Evolutionary conservation across 2,797 vertebrate genomes (phyloP).

Genomic region (Prunella strophiata): DNA sequence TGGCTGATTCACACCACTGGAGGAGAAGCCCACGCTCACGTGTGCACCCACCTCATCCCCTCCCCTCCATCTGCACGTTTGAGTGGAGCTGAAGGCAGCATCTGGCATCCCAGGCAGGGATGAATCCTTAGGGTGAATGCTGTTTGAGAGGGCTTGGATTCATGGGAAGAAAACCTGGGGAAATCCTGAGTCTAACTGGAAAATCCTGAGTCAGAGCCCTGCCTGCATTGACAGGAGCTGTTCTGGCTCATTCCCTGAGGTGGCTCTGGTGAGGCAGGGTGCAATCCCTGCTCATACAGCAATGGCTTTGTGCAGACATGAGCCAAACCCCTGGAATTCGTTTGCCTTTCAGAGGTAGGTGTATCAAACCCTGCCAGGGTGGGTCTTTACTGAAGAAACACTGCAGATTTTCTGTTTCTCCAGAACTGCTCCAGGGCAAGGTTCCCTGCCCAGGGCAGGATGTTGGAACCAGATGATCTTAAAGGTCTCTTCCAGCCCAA

Average conservation of each 20-base stretch:
- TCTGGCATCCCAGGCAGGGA: background rate
- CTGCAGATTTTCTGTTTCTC: background rate
- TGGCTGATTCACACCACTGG: rapidly evolving
- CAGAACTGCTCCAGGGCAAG: background rate
- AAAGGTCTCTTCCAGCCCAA: background rate
- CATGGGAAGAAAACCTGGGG: background rate
- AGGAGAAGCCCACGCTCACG: background rate
- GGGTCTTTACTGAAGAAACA: background rate
- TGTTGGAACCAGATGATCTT: background rate
- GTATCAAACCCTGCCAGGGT: background rate
- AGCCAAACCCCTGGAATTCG: background rate
- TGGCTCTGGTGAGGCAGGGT: background rate
- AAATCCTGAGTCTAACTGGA: background rate
- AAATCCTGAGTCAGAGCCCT: background rate
- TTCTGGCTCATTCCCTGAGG: background rate
- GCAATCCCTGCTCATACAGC: background rate
- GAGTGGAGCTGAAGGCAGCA: background rate
- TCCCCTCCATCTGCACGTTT: background rate
- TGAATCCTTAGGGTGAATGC: background rate
- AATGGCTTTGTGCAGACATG: background rate
- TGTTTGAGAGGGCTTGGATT: background rate
- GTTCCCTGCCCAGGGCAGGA: background rate
- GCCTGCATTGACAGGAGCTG: background rate
- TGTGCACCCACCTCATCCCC: background rate
- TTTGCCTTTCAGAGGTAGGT: background rate